Conservation (phyloP, 2,113 vertebrate species). For the Rhagologus leucostigma region DNA sequence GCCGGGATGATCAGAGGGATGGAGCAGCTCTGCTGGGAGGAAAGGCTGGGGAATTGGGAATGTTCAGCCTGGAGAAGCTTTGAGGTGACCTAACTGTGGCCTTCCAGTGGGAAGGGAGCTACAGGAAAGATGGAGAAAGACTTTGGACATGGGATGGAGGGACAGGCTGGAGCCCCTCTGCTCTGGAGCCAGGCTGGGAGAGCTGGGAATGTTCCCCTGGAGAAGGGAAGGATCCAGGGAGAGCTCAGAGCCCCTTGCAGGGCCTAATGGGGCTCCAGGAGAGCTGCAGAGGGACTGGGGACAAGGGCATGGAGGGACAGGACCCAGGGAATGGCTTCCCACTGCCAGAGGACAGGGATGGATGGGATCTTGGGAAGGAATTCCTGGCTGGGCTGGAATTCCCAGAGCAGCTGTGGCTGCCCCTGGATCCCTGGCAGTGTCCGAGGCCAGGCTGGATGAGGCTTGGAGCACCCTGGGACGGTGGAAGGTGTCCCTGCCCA, state of each 20-base stretch:
- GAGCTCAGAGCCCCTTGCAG: rapidly evolving
- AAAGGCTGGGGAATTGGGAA: neutral
- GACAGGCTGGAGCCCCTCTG: neutral
- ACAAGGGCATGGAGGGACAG: neutral
- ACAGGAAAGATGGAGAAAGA: neutral
- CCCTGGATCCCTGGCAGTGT: neutral
- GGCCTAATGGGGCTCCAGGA: neutral
- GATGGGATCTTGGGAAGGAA: neutral
- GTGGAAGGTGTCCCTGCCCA: neutral
- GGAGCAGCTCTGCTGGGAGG: neutral
- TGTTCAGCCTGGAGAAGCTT: neutral
- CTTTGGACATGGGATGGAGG: neutral
- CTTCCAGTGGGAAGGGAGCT: neutral
- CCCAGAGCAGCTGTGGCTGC: neutral
- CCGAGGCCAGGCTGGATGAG: neutral
- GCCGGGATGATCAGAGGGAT: neutral
- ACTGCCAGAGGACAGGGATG: neutral
- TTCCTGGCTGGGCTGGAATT: neutral
- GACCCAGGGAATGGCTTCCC: neutral
- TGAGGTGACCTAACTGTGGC: neutral
- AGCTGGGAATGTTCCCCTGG: neutral
- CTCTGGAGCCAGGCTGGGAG: neutral
- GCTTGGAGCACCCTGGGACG: neutral
- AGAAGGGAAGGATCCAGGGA: rapidly evolving
- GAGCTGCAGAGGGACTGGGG: neutral